A percentile compares a stretch with the other conserved stretches of the same genome.
phyloP scores from a whole-genome alignment of 1,140 invertebrate species.

The Chrysomallon squamiferum region DNA sequence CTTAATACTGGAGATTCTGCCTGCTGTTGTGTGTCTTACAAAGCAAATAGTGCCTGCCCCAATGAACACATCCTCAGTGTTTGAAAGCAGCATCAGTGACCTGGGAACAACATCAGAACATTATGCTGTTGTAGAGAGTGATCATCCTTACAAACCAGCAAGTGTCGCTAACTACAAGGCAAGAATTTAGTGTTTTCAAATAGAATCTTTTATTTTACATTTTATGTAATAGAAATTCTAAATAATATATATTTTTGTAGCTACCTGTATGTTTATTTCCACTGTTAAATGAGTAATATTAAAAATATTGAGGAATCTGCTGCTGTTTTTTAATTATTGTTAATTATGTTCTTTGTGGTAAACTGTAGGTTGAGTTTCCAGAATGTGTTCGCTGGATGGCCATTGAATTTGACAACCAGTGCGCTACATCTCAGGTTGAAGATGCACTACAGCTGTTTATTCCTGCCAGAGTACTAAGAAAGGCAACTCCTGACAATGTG shows the following conservation, averaged over 20 bases:
- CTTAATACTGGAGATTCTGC: slow-evolving; percentile 88
- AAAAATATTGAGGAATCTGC: too few relatives aligned
- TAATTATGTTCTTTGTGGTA: too few relatives aligned
- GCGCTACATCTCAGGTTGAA: slow-evolving; percentile 91
- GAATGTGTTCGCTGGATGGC: slow-evolving; percentile 87
- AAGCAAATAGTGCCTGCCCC: slow-evolving; percentile 54
- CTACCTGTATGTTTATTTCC: neutral
- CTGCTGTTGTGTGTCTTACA: slow-evolving; percentile 87
- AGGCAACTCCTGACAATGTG: slow-evolving; percentile 12
- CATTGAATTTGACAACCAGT: slow-evolving; percentile 90
- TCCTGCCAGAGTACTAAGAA: slow-evolving; percentile 60
- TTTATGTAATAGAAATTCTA: too few relatives aligned
- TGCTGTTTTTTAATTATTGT: too few relatives aligned
- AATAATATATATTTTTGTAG: neutral
- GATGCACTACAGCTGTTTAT: slow-evolving; percentile 89
- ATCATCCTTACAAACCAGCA: slow-evolving; percentile 94
- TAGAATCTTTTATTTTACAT: too few relatives aligned
- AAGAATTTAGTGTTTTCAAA: too few relatives aligned
- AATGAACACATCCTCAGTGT: slow-evolving; percentile 10
- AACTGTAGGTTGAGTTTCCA: slow-evolving; percentile 87
- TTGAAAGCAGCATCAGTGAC: slow-evolving; percentile 6
- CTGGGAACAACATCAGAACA: slow-evolving; percentile 74
- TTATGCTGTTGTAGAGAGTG: slow-evolving; percentile 93
- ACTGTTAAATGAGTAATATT: slow-evolving; percentile 7
- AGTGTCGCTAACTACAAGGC: slow-evolving; percentile 85